Evolutionary conservation across 2,113 vertebrate genomes (phyloP), one percentile per base, ranked within the genome.

Genomic region (Muntiacus reevesi): DNA sequence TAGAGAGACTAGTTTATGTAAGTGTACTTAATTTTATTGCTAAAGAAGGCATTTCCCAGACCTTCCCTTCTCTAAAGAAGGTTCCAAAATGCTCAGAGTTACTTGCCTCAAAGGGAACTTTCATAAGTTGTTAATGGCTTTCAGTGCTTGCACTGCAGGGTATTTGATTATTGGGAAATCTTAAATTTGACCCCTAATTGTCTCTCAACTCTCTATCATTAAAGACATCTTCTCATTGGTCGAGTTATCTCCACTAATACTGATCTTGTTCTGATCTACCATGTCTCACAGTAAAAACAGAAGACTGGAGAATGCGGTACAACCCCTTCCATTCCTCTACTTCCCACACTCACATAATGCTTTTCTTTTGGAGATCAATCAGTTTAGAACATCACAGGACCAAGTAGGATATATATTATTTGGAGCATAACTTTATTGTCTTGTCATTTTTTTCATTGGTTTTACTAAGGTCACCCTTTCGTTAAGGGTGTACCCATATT

Each of bases 1-100:
- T 87, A 40, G 59, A 92, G 74, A 95, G 60, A 92, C 52, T 90
- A 88, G 36, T 91, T 52, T 89, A 71, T 90, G 71, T 54, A 88
- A 88, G 88, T 91, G 13, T 86, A 30, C 71, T 85, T 93, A 93
- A 95, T 95, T 94, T 91, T 57, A 78, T 89, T 95, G 81, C 64
- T 89, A 93, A 95, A 21, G 28, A 91, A 45, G n/a, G 36, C 40
- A 64, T 91, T 95, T 82, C 11, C 89, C 40, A 86, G 54, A 64
- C 33, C 12, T 43, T 52, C 52, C 81, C 45, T 82, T 81, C 43
- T 79, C 76, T 47, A 82, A 88, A 84, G 47, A 92, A 81, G 52
- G 4, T 86, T 76, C 64, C 28, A 52, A 89, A 76, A 55, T 88
- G 4, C 50, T 62, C 86, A 87, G 47, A 87, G 67, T 89, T 89